phyloP scores from a whole-genome alignment of 1,140 invertebrate genomes.

The Anadara kagoshimensis region DNA sequence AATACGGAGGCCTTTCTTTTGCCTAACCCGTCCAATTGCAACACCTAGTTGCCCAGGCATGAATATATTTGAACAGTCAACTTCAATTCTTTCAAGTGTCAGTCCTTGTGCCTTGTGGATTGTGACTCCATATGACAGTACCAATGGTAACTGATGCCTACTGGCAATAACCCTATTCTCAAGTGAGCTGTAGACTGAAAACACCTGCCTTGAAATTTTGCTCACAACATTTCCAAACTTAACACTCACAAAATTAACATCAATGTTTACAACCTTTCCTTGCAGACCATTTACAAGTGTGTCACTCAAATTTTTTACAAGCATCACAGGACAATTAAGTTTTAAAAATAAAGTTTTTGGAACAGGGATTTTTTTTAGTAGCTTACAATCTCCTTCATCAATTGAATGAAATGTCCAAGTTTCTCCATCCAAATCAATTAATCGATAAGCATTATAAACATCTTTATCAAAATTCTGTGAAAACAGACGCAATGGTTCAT shows the following conservation, averaged over 20 bases:
- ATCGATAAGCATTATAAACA: too few relatives aligned
- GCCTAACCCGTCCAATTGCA: conserved; percentile 23
- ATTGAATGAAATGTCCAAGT: too few relatives aligned
- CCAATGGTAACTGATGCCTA: conserved; percentile 28
- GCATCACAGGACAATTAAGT: too few relatives aligned
- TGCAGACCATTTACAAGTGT: conserved; percentile 22
- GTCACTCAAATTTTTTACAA: conserved; percentile 15
- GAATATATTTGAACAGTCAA: conserved; percentile 30
- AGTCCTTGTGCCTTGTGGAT: conserved; percentile 41
- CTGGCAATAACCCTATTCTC: conserved; percentile 10
- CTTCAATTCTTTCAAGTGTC: conserved; percentile 25
- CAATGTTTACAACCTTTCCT: conserved; percentile 15
- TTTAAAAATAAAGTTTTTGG: too few relatives aligned
- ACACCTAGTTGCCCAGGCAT: conserved; percentile 40
- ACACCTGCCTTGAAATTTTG: background rate
- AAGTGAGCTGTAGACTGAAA: conserved; percentile 19
- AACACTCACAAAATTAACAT: conserved; percentile 3
- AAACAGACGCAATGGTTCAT: too few relatives aligned
- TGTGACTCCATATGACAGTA: conserved; percentile 32
- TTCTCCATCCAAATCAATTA: too few relatives aligned
- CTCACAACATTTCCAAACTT: conserved; percentile 8
- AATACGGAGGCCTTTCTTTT: conserved; percentile 17
- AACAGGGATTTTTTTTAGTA: too few relatives aligned
- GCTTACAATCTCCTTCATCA: too few relatives aligned
- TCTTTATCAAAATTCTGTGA: too few relatives aligned